A percentile compares a stretch with the other conserved stretches of the same genome.
Conservation (phyloP, 2,888 invertebrate genomes). For the Lamproptera curius region DNA sequence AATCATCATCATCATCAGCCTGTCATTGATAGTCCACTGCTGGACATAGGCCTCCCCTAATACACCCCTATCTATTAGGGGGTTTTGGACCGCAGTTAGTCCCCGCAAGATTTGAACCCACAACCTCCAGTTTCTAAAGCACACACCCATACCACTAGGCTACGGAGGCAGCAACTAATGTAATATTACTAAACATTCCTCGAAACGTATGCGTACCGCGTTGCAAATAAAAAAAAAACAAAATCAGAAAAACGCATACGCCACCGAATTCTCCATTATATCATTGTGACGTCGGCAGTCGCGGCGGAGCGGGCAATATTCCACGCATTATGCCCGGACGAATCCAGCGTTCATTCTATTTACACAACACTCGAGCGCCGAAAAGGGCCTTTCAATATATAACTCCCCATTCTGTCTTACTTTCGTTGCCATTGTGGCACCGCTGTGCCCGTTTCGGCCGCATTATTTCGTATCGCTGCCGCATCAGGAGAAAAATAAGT, state of each 20-base stretch:
- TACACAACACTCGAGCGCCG: constrained; percentile 71
- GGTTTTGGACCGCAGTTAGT: no score
- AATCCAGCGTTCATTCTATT: constrained; percentile 61
- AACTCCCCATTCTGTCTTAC: constrained; percentile 70
- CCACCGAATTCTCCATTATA: constrained; percentile 36
- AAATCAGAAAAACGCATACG: background rate
- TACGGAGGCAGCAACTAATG: no score
- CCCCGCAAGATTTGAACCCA: no score
- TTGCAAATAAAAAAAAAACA: no score
- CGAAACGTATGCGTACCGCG: no score
- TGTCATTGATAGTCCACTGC: no score
- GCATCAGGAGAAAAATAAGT: constrained; percentile 36
- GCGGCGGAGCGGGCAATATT: constrained; percentile 48
- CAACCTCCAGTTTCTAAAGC: no score
- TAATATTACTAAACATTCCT: no score
- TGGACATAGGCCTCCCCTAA: no score
- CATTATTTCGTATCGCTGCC: constrained; percentile 49
- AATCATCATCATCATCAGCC: no score
- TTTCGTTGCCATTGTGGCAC: constrained; percentile 52
- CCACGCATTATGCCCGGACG: constrained; percentile 60
- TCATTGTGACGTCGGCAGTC: constrained; percentile 42
- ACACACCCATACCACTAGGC: no score
- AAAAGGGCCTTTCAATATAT: constrained; percentile 77
- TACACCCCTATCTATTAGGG: no score
- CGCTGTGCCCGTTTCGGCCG: constrained; percentile 48